Base-by-base conservation (phyloP, 37 sponge, comb jelly and placozoan genomes). In the Oscarella lobularis region DNA sequence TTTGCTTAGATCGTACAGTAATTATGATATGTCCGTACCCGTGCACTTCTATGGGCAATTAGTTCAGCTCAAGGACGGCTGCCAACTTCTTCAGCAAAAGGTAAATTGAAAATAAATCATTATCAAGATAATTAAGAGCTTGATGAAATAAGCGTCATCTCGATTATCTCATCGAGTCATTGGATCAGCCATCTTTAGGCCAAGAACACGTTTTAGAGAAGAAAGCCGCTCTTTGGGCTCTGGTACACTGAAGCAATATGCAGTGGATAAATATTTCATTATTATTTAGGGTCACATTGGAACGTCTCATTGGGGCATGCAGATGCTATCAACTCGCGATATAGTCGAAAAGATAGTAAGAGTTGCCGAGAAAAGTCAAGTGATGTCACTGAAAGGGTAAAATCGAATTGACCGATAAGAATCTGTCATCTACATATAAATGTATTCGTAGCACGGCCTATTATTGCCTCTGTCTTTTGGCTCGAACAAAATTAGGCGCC, bases 211-310 rank as follows among this genome's bases (percentile, higher is more conserved):
- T 89, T 31, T 36, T 76, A 2, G 40, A 76, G 2, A 31, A 79
- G 32, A 93, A 93, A 72, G 94, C 94, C 0, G 85, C 90, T 33
- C 40, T 89, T 6, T 93, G 94, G 94, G 94, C 94, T 38, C 75
- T 93, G 75, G 87, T 79, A 32, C 32, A 14, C 60, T 27, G 3
- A 9, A 3, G 76, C n/a, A 32, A 2, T 67, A 68, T 75, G 30
- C 3, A 3, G 3, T 75, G 67, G 29, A 33, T 72, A 33, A 35
- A 72, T 1, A 2, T 1, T 1, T 72, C 38, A 2, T 2, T 67
- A 33, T 29, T 1, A 20, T 72, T 6, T 72, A 84, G 85, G 91
- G 82, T 3, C 91, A 90, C 71, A 90, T 87, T 41, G 91, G 91
- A 9, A 81, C 87, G 0, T 79, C 91, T 0, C 36, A 37, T 6